phyloP scores from a whole-genome alignment of 1,140 invertebrate genomes.

The Heliconius eleuchia region DNA sequence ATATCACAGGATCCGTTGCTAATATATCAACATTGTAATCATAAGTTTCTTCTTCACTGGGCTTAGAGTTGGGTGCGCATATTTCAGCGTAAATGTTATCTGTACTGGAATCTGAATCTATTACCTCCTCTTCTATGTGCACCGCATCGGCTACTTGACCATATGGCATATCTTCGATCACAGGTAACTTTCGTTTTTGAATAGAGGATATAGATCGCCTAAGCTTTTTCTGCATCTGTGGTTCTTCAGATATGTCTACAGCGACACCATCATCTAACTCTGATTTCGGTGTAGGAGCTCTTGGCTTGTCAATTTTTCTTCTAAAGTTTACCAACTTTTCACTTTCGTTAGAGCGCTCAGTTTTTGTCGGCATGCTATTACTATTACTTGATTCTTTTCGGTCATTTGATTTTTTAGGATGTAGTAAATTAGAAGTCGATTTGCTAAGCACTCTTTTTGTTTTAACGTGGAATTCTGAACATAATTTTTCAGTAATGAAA shows the following conservation, averaged over 20 bases:
- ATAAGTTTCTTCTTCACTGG: conserved; percentile 67
- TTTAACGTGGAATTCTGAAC: conserved; percentile 84
- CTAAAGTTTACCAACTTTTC: conserved; percentile 74
- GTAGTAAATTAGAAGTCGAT: conserved; percentile 83
- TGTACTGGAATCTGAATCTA: conserved; percentile 77
- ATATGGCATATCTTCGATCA: conserved; percentile 80
- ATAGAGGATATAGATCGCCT: conserved; percentile 79
- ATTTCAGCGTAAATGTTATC: conserved; percentile 85
- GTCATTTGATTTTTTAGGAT: conserved; percentile 75
- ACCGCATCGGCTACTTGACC: conserved; percentile 80
- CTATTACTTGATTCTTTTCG: conserved; percentile 74
- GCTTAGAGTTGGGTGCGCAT: conserved; percentile 74
- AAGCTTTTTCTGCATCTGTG: conserved; percentile 66
- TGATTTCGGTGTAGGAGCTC: conserved; percentile 72
- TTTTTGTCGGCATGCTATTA: conserved; percentile 77
- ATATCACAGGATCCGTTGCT: conserved; percentile 75
- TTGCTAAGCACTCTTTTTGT: conserved; percentile 83
- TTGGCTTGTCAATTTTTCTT: conserved; percentile 74
- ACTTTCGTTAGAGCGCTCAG: conserved; percentile 59
- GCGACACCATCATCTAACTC: conserved; percentile 66
- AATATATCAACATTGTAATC: conserved; percentile 69
- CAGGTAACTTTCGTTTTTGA: conserved; percentile 78
- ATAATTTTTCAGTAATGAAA: conserved; percentile 83
- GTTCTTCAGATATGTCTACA: conserved; percentile 71
- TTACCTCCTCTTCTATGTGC: conserved; percentile 65